These are phyloP conservation scores for Corythoichthys haematopterus DNA, from an alignment of 2,113 vertebrate species.

Conservation along the genomic window DNA sequence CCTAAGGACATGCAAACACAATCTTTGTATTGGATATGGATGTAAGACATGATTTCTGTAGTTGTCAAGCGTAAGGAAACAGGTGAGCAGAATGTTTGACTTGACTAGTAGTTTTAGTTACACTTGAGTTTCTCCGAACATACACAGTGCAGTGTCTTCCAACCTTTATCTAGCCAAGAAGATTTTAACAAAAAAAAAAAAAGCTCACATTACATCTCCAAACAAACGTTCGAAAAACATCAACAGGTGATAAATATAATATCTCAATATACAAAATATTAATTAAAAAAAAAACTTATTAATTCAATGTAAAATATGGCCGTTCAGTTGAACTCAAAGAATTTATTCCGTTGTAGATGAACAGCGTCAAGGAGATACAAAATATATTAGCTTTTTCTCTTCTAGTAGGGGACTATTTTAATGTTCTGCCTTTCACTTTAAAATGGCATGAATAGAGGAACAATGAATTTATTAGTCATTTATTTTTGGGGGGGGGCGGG, in stretches of 20 bases:
- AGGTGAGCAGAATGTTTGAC: background rate
- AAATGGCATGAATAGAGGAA: no score
- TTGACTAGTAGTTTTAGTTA: background rate
- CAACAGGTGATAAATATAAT: no score
- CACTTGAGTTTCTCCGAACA: background rate
- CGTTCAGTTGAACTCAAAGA: background rate
- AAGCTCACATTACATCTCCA: background rate
- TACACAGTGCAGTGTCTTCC: background rate
- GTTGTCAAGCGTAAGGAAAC: background rate
- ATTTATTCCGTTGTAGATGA: background rate
- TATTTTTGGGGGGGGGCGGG: no score
- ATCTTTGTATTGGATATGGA: background rate
- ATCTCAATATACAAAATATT: no score
- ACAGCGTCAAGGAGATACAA: no score
- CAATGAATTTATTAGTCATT: no score
- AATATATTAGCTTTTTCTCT: no score
- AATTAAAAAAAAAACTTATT: no score
- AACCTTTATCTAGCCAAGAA: background rate
- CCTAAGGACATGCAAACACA: background rate
- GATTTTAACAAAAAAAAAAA: background rate
- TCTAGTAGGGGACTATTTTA: no score
- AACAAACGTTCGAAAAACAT: background rate
- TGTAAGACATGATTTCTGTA: background rate
- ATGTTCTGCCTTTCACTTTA: no score
- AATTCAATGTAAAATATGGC: no score